Base-by-base conservation (phyloP, 2,888 invertebrate genomes). In the Pristionchus maxplancki region DNA sequence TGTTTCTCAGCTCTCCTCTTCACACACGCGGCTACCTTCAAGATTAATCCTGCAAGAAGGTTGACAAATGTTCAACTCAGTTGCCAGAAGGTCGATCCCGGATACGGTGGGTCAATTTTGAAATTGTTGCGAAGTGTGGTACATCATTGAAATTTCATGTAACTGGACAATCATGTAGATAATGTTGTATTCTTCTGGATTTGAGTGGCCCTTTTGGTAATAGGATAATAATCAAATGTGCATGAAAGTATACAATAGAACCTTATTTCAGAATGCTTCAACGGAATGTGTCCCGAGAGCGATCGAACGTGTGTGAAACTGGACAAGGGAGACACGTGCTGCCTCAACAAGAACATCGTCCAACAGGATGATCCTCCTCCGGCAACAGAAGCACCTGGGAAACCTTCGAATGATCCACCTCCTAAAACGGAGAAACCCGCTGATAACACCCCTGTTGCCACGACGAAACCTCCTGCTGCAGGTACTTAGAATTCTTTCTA, bases 211-310 rank as follows among this genome's bases (percentile, higher is more conserved):
- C n/a, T n/a, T n/a, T n/a, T n/a, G n/a, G n/a, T n/a, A n/a, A n/a
- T n/a, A n/a, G n/a, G n/a, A n/a, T n/a, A n/a, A n/a, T n/a, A n/a
- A n/a, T n/a, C n/a, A n/a, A n/a, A n/a, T n/a, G n/a, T n/a, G n/a
- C n/a, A n/a, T n/a, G n/a, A n/a, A 50, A 50, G 50, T 50, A 20
- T 50, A 50, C 50, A 3, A 20, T 50, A 50, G 50, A 50, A 20
- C 20, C 8, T 40, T 13, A 11, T 28, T 71, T 71, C 71, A 71
- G 71, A 71, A 37, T 71, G 71, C 37, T 71, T 71, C 71, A 71
- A 71, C 17, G 71, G 71, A 71, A 71, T 71, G 71, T 71, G 71
- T 20, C 71, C 71, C 20, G 71, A 71, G 71, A 71, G 71, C 20
- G 71, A 71, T 71, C 71, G 71, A 0, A 71, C 71, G 37, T 71